Conservation (phyloP, 2,888 invertebrate species). For the Limnephilus auricula region DNA sequence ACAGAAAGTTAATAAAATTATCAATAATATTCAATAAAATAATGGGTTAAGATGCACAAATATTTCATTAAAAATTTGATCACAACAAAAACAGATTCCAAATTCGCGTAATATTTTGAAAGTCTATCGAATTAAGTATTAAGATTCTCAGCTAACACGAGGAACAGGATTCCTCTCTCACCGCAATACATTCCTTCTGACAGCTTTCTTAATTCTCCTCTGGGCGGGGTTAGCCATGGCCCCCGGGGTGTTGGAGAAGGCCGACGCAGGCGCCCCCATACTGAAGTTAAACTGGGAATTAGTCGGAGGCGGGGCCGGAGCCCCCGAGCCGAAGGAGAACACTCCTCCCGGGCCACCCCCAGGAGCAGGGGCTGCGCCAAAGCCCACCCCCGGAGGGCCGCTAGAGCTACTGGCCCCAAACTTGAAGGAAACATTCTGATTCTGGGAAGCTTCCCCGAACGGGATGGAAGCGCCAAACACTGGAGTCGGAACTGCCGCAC, state of each 20-base stretch:
- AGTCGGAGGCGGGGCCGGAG: constrained; percentile 57
- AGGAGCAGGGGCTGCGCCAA: constrained; percentile 50
- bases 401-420: constrained; percentile 53
- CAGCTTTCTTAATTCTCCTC: constrained; percentile 63
- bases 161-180: constrained; percentile 30
- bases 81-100: constrained; percentile 52
- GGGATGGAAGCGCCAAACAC: constrained; percentile 64
- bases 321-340: constrained; percentile 69
- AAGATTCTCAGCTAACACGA: constrained; percentile 5
- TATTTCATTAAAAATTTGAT: constrained; percentile 46
- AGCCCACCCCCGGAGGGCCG: constrained; percentile 34
- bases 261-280: constrained; percentile 62
- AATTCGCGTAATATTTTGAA: constrained; percentile 27
- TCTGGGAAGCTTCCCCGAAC: constrained; percentile 57
- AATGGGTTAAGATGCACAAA: constrained; percentile 43
- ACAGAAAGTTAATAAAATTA: constrained; percentile 44
- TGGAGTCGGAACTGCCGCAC: constrained; percentile 58
- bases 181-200: constrained; percentile 60
- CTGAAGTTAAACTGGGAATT: constrained; percentile 64
- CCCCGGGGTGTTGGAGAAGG: constrained; percentile 57
- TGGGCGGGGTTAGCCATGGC: constrained; percentile 39
- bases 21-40: constrained; percentile 37
- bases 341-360: constrained; percentile 66
- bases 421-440: constrained; percentile 53
- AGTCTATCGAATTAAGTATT: constrained; percentile 53